These are phyloP conservation scores for Neelides sp. DNA, from an alignment of 1,140 invertebrate species.

Conservation along the genomic window DNA sequence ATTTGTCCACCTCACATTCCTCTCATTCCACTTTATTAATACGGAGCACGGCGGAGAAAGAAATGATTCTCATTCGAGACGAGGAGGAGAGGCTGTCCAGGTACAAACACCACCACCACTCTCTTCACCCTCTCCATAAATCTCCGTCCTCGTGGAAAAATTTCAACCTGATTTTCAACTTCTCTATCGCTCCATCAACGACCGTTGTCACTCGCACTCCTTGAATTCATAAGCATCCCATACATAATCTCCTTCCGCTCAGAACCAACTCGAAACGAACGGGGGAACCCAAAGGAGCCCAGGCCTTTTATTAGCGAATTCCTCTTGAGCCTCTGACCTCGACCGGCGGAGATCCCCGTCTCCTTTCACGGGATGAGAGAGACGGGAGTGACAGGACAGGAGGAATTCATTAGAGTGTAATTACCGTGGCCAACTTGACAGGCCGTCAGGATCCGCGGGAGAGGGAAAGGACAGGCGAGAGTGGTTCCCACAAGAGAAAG, in stretches of 20 bases:
- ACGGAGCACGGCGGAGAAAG: no score
- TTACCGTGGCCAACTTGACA: conserved; percentile 27
- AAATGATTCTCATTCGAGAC: not conserved
- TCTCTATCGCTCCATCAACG: conserved; percentile 13
- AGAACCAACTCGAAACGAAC: no score
- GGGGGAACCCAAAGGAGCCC: no score
- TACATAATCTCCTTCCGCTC: no score
- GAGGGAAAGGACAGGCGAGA: not conserved
- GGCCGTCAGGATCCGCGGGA: conserved; percentile 5
- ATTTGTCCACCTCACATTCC: conserved; percentile 22
- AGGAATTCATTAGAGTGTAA: conserved; percentile 29
- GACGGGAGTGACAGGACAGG: conserved; percentile 8
- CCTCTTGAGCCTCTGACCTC: no score
- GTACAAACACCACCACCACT: conserved; percentile 15
- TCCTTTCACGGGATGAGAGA: not conserved
- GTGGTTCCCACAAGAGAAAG: not conserved
- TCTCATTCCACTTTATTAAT: not conserved
- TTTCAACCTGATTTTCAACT: conserved; percentile 24
- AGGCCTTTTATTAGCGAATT: no score
- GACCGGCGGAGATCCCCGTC: no score
- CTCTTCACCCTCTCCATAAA: no score
- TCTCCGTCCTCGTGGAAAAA: conserved; percentile 17
- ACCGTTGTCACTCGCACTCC: not conserved
- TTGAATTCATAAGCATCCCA: not conserved
- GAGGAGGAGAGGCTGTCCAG: conserved; percentile 7